Percentiles rank a stretch among this genome's conserved stretches.
These are phyloP conservation scores for Syngnathus typhle DNA, from an alignment of 2,113 vertebrate species.

Conservation along the genomic window DNA sequence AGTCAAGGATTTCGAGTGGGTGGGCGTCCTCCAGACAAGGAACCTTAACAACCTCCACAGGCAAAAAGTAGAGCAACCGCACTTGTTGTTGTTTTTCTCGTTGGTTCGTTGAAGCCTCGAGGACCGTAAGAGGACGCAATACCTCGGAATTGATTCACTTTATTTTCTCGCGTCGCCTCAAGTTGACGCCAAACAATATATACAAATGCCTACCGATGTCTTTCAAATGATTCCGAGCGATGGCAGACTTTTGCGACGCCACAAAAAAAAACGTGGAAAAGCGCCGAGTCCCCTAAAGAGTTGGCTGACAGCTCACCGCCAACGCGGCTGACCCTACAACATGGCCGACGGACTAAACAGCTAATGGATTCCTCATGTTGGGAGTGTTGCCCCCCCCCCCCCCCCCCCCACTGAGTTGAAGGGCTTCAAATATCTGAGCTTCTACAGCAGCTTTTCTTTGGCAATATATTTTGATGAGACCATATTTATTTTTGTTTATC, in stretches of 20 bases:
- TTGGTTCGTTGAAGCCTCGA: background rate
- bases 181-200: too few relatives aligned
- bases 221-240: background rate
- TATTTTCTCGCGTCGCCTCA: too few relatives aligned
- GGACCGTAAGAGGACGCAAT: background rate
- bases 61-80: slow-evolving; percentile 6
- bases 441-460: background rate
- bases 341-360: slow-evolving; percentile 22
- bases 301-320: slow-evolving; percentile 8
- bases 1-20: slow-evolving; percentile 4
- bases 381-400: slow-evolving; percentile 18
- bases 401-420: slow-evolving; percentile 6
- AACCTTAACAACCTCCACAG: slow-evolving; percentile 29
- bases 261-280: too few relatives aligned
- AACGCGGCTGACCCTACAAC: slow-evolving; percentile 35
- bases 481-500: background rate
- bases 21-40: slow-evolving; percentile 15
- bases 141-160: background rate
- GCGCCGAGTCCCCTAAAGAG: background rate
- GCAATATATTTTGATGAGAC: background rate
- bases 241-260: too few relatives aligned
- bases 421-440: slow-evolving; percentile 1
- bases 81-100: slow-evolving; percentile 7
- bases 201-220: background rate
- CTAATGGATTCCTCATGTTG: slow-evolving; percentile 50